Base-by-base conservation (phyloP, 1,140 invertebrate species). In the Chymomyza costata region DNA sequence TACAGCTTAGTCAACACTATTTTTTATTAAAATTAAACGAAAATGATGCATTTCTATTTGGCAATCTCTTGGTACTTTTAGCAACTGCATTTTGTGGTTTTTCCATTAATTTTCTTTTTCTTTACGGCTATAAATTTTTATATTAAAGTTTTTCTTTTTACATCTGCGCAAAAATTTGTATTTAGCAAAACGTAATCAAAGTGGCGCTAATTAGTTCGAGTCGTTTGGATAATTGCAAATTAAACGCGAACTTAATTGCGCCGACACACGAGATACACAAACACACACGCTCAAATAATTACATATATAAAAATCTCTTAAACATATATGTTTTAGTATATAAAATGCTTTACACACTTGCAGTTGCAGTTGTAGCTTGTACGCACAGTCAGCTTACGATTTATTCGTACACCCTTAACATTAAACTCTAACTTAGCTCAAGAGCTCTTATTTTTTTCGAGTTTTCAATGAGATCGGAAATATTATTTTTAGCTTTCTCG, bases 181-280 rank as follows among this genome's bases (percentile, higher is more conserved):
- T 63, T 55, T 65, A 71, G 66, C 54, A 65, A 67, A 66, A 67
- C 54, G 78, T 65, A 80, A 80, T 80, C 73, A 80, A 80, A 80
- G 63, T 80, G 73, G 73, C 73, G 73, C 73, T 80, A 80, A 80
- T 80, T 80, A 80, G 73, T 80, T 80, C 65, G 67, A 80, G 73
- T 80, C 73, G 67, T 80, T 76, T 80, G 73, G 73, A 80, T 80
- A 80, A 80, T 80, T 80, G 73, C 73, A 80, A 80, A 80, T 80
- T 80, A 80, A 80, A 80, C 73, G 73, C 73, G 73, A 78, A 80
- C 32, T 80, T 80, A 80, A 80, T 80, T 80, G 73, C 73, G 60
- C 73, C 73, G 67, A 58, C 73, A 80, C 73, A 78, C 73, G 73
- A 78, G 73, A 61, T 63, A 53, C 31, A 56, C 45, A 61, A 19